Evolutionary conservation across 1,140 invertebrate genomes (phyloP), one percentile per base, ranked within the genome.

Genomic region (Cotesia vestalis): DNA sequence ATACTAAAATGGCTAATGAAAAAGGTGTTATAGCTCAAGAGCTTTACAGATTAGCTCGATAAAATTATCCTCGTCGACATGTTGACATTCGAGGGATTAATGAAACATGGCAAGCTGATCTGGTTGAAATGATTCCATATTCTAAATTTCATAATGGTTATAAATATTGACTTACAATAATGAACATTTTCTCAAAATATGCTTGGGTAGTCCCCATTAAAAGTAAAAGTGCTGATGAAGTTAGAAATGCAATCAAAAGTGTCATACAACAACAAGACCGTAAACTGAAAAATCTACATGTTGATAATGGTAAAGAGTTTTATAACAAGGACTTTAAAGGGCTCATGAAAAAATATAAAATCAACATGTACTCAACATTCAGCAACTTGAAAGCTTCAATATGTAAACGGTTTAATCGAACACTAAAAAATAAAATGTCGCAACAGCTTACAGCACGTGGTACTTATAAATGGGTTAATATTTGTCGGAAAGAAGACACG

Each of bases 341-440:
- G 3, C n/a, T 71, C 0, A 53, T 63, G 61, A 34, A 64, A 63
- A 4, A 71, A 35, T 52, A 60, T 40, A 70, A 69, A 8, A 71
- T 71, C 6, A 35, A 55, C n/a, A 51, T 62, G 61, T 71, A 71
- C 55, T 64, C 52, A 51, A 71, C 36, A 17, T 81, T 79, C 62
- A 79, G 70, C 69, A 74, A 79, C 35, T 78, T 79, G 27, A 87
- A 87, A 82, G 82, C 84, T 34, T 74, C 79, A 1, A 62, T 62
- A 3, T 61, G 57, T 38, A 59, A 70, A 70, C 57, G 57, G 6
- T 40, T 40, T 9, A 40, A 40, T 40, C 38, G 38, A 8, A 40
- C 27, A 53, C 38, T 55, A 12, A 55, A 17, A 55, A 55, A 55
- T 55, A 55, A 55, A 55, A 55, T 55, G 66, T 67, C 52, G 66